Evolutionary conservation across 2,797 vertebrate species (phyloP).

Genomic region (Harpagifer antarcticus): DNA sequence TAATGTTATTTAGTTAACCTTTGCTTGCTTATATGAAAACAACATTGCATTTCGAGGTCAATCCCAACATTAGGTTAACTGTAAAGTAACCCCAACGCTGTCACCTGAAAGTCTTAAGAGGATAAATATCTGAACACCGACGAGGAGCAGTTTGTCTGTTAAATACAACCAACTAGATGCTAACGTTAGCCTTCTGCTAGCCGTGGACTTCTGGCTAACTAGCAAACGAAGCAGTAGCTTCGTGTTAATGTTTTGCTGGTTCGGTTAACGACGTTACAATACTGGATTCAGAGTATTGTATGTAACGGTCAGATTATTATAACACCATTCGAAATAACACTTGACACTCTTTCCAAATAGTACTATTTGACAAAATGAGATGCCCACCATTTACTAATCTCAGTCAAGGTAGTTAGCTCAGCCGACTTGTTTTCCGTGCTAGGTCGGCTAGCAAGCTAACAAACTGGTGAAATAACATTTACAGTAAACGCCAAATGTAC

Average conservation of each 20-base stretch:
- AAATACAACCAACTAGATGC: background rate
- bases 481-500: background rate
- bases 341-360: accelerated
- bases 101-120: accelerated
- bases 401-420: background rate
- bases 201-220: conserved; percentile 32
- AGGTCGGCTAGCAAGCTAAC: conserved; percentile 47
- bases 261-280: background rate
- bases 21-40: conserved; percentile 15
- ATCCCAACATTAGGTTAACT: background rate
- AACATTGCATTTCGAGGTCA: background rate
- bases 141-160: background rate
- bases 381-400: background rate
- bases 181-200: background rate
- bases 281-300: accelerated
- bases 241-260: background rate
- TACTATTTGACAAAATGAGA: background rate
- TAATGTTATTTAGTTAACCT: conserved; percentile 15
- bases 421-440: conserved; percentile 5
- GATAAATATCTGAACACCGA: accelerated
- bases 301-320: accelerated
- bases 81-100: background rate
- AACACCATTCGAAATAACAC: accelerated
- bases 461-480: conserved; percentile 33
- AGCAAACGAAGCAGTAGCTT: conserved; percentile 30